These are phyloP conservation scores for Sebastes reedi DNA, from an alignment of 2,797 vertebrate species.

Conservation along the genomic window DNA sequence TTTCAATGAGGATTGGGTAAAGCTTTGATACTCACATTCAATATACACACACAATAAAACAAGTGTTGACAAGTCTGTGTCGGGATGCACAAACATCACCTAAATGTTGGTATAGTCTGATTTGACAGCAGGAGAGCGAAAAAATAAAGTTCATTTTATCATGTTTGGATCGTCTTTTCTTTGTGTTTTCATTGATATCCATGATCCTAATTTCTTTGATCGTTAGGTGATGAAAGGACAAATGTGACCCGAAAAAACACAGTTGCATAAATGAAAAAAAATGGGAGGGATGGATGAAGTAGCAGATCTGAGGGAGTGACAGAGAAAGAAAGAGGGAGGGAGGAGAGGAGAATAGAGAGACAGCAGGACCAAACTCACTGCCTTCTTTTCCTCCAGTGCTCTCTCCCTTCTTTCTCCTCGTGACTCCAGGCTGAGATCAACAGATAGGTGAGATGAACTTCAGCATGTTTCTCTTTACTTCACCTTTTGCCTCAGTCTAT, in stretches of 20 bases:
- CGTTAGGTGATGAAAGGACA: slow-evolving; percentile 5
- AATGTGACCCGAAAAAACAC: slow-evolving; percentile 36
- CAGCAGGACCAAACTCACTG: slow-evolving; percentile 61
- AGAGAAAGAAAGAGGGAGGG: slow-evolving; percentile 72
- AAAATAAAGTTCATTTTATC: not conserved
- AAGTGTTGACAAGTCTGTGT: not conserved
- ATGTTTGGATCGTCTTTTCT: not conserved
- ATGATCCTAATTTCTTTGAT: not conserved
- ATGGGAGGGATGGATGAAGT: slow-evolving; percentile 66
- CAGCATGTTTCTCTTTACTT: not conserved
- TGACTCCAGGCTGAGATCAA: slow-evolving; percentile 66
- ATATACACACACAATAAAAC: not conserved
- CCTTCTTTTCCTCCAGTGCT: slow-evolving; percentile 57
- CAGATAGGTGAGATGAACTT: slow-evolving; percentile 66
- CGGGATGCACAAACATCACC: not conserved
- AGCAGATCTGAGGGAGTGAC: slow-evolving; percentile 70
- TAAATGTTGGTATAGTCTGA: not conserved
- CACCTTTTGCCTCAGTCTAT: not conserved
- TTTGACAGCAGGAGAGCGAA: not conserved
- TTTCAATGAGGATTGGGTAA: not conserved
- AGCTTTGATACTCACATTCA: not conserved
- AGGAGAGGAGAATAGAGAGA: slow-evolving; percentile 72
- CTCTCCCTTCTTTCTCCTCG: slow-evolving; percentile 54
- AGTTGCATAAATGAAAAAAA: slow-evolving; percentile 42
- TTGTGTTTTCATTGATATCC: not conserved